phyloP scores from a whole-genome alignment of 1,140 invertebrate genomes.

The Meloidogyne chitwoodi region DNA sequence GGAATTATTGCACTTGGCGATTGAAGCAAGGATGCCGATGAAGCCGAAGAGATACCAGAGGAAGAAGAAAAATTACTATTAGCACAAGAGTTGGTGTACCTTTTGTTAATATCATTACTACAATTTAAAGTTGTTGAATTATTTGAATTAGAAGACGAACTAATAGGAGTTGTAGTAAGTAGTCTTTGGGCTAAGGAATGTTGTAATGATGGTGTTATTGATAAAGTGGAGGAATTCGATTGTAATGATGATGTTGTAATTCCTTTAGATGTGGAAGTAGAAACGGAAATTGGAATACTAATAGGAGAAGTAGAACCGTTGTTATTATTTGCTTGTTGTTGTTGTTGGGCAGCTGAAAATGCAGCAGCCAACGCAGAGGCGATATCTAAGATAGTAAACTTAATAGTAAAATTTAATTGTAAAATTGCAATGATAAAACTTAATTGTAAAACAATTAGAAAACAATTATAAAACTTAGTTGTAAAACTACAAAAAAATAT shows the following conservation, averaged over 20 bases:
- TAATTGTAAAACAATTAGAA: neutral
- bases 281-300: neutral
- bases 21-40: conserved; percentile 1
- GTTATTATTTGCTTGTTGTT: neutral
- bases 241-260: neutral
- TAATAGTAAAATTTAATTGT: too few relatives aligned
- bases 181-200: conserved; percentile 13
- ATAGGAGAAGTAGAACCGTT: conserved; percentile 3
- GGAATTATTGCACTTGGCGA: conserved; percentile 1
- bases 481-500: neutral
- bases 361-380: conserved; percentile 12
- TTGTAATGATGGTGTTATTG: conserved; percentile 1
- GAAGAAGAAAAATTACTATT: neutral
- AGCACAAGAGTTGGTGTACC: neutral
- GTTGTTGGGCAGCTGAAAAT: conserved; percentile 8
- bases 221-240: neutral
- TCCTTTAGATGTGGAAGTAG: neutral
- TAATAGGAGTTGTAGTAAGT: conserved; percentile 4
- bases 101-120: too few relatives aligned
- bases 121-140: neutral
- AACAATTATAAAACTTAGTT: neutral
- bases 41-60: conserved; percentile 1
- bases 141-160: neutral
- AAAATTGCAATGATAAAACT: neutral
- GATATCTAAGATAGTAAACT: too few relatives aligned